phyloP scores from a whole-genome alignment of 2,113 vertebrate genomes.

The Meriones unguiculatus region DNA sequence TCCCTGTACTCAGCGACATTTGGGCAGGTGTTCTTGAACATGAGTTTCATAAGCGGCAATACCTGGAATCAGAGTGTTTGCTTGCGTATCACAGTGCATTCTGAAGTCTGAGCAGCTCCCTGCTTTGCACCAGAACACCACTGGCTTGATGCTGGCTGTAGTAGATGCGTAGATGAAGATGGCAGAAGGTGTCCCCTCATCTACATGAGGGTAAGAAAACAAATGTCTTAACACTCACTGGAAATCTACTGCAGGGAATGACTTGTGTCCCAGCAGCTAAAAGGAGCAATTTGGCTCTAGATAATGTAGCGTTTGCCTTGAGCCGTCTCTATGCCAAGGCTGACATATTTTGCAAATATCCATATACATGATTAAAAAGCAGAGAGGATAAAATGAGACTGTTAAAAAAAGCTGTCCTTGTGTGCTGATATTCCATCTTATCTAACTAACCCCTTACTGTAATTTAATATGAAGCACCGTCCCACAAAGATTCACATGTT shows the following conservation, averaged over 20 bases:
- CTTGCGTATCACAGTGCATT: not conserved
- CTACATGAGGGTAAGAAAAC: not conserved
- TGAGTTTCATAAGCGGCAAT: not conserved
- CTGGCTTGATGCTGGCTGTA: not conserved
- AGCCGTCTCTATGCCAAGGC: not conserved
- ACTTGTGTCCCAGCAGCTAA: not conserved
- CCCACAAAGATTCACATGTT: not conserved
- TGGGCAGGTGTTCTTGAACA: not conserved
- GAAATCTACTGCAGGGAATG: not conserved
- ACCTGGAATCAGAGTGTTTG: not conserved
- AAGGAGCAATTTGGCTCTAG: not conserved
- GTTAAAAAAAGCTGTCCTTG: not conserved
- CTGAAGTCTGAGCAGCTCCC: not conserved
- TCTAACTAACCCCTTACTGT: not conserved
- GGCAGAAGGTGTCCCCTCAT: not conserved
- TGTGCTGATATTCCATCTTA: not conserved
- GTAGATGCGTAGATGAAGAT: not conserved
- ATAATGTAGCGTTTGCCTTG: not conserved
- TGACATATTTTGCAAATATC: slow-evolving; percentile 20
- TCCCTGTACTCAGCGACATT: not conserved
- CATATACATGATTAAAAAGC: not conserved
- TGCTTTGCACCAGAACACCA: not conserved
- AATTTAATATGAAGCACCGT: not conserved
- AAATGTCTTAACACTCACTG: not conserved
- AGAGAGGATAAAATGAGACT: not conserved